Percentiles rank a stretch among this genome's conserved stretches.
Conservation (phyloP, 1,140 invertebrate species). For the Nixonia krombeini region DNA sequence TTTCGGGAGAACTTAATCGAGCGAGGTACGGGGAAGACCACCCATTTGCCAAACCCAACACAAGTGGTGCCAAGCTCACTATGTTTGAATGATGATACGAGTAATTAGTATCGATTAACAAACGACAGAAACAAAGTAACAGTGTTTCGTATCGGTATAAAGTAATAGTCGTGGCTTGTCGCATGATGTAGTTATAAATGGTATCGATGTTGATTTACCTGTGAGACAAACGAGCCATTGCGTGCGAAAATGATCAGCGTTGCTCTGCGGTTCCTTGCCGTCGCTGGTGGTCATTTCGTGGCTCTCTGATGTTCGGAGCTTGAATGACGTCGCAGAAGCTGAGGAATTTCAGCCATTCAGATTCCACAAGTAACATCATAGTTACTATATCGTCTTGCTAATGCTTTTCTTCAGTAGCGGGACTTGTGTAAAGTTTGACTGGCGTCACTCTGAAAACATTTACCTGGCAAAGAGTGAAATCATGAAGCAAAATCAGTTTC, state of each 20-base stretch:
- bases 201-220: constrained; percentile 9
- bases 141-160: too few species aligned
- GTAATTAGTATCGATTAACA: too few species aligned
- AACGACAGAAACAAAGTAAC: too few species aligned
- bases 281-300: constrained; percentile 12
- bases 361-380: constrained; percentile 1
- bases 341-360: constrained; percentile 15
- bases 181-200: too few species aligned
- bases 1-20: constrained; percentile 55
- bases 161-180: too few species aligned
- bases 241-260: constrained; percentile 16
- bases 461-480: constrained; percentile 1
- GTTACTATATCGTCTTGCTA: constrained; percentile 14
- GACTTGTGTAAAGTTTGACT: constrained; percentile 14
- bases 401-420: constrained; percentile 7
- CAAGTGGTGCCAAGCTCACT: constrained; percentile 61
- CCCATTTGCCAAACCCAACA: constrained; percentile 60
- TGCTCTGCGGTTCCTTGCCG: constrained; percentile 1
- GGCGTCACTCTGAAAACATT: constrained; percentile 22
- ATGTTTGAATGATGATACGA: too few species aligned
- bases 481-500: constrained; percentile 16
- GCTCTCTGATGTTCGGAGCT: not conserved
- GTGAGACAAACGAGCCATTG: constrained; percentile 37
- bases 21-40: constrained; percentile 70
- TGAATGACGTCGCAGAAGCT: constrained; percentile 11